Evolutionary conservation across 2,888 invertebrate species (phyloP), one percentile per base, ranked within the genome.

Genomic region (Nebria brevicollis): DNA sequence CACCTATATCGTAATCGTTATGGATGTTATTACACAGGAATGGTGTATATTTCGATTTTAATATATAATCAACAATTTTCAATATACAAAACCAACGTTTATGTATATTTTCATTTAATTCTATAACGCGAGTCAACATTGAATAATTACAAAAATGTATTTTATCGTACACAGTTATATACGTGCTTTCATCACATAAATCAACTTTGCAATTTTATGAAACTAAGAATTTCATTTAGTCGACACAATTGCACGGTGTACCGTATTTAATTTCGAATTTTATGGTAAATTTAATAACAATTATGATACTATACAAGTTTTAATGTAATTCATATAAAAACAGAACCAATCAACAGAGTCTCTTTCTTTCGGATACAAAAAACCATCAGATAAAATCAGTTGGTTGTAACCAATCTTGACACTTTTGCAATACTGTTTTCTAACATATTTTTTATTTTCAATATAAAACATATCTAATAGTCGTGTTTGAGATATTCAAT

Each of bases 241-340:
- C 54, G 13, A 54, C 54, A 54, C 54, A 54, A 54, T 54, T 54
- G 54, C 54, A 54, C 54, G 54, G 54, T 54, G 54, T 54, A 54
- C 11, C 54, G 54, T 54, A 54, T 54, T 54, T 2, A 54, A 54
- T 54, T 54, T 54, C 54, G 54, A 54, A 54, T 54, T 54, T 54
- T 54, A 54, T 54, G 54, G 54, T 54, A 54, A 54, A 54, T 54
- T 54, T 54, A 54, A 54, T 54, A 54, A 54, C 54, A 54, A 54
- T 54, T 54, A 54, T 54, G 54, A 54, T 11, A 54, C 54, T 8
- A 54, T 34, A 34, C 34, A 34, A 34, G 34, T 34, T 34, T 34
- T 34, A 54, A 54, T 54, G 54, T 13, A 54, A 54, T 54, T 11
- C 54, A 13, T 54, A 54, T 54, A 54, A 54, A 54, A 54, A 54